phyloP scores from a whole-genome alignment of 1,140 invertebrate genomes.

The Leptinotarsa lineolata region DNA sequence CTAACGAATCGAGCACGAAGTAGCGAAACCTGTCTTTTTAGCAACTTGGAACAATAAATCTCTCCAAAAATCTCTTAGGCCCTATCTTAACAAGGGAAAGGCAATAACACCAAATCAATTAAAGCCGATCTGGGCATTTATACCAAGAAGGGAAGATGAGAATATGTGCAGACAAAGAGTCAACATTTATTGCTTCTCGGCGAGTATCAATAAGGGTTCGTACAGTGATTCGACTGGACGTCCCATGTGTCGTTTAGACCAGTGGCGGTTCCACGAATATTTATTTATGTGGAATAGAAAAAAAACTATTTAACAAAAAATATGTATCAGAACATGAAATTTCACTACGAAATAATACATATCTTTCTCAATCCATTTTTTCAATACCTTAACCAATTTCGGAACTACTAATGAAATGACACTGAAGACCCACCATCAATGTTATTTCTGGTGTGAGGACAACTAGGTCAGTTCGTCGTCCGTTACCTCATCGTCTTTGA shows the following conservation, averaged over 20 bases:
- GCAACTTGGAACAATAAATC: slow-evolving; percentile 1
- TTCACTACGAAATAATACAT: no score
- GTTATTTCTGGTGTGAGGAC: no score
- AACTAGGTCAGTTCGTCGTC: no score
- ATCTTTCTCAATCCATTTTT: no score
- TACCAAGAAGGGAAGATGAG: neutral
- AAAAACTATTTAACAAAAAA: neutral
- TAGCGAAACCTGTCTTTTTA: neutral
- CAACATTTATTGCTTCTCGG: slow-evolving; percentile 22
- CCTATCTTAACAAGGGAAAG: slow-evolving; percentile 16
- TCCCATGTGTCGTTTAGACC: slow-evolving; percentile 15
- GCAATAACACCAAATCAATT: slow-evolving; percentile 24
- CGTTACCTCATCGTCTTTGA: no score
- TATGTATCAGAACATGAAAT: no score
- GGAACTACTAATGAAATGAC: no score
- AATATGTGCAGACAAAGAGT: slow-evolving; percentile 23
- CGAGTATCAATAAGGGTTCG: slow-evolving; percentile 17
- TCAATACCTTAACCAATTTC: no score
- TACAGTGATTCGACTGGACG: slow-evolving; percentile 14
- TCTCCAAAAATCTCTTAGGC: slow-evolving; percentile 7
- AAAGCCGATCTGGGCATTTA: slow-evolving; percentile 7
- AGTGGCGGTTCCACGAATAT: neutral
- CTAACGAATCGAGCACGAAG: no score
- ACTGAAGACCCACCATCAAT: no score
- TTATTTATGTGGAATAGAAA: neutral